Percentiles rank a stretch among this genome's conserved stretches.
phyloP scores from a whole-genome alignment of 2,888 invertebrate species.

The Camponotus fellah region DNA sequence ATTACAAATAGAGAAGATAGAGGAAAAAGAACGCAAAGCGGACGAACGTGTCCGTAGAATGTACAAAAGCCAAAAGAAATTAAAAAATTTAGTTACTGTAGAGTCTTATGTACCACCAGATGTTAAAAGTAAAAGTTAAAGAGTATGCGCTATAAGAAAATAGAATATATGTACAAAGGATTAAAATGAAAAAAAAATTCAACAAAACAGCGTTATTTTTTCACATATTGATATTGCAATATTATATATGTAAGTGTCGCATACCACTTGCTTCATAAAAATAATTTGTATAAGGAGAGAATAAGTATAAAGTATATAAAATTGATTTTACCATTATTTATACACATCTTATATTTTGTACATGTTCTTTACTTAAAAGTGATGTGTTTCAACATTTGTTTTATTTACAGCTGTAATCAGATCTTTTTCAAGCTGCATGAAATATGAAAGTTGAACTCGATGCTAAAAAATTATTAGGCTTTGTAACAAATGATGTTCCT shows the following conservation, averaged over 20 bases:
- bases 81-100: slow-evolving; percentile 81
- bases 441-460: slow-evolving; percentile 67
- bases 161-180: neutral
- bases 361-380: slow-evolving; percentile 58
- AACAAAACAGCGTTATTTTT: neutral
- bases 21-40: slow-evolving; percentile 82
- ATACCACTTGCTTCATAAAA: slow-evolving; percentile 8
- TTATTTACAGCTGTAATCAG: slow-evolving; percentile 52
- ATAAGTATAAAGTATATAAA: slow-evolving; percentile 52
- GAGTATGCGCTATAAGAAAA: neutral
- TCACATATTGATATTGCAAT: neutral
- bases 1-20: slow-evolving; percentile 88
- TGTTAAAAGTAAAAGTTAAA: slow-evolving; percentile 32
- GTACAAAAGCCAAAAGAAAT: neutral
- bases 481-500: slow-evolving; percentile 71
- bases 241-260: neutral
- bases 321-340: slow-evolving; percentile 61
- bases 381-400: slow-evolving; percentile 49
- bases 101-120: slow-evolving; percentile 91
- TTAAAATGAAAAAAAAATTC: neutral
- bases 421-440: slow-evolving; percentile 49
- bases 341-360: slow-evolving; percentile 72
- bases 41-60: slow-evolving; percentile 67
- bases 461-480: slow-evolving; percentile 75
- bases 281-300: slow-evolving; percentile 36